Percentiles rank a stretch among this genome's conserved stretches.
These are phyloP conservation scores for Cairina moschata DNA, from an alignment of 2,113 vertebrate species.

Conservation along the genomic window DNA sequence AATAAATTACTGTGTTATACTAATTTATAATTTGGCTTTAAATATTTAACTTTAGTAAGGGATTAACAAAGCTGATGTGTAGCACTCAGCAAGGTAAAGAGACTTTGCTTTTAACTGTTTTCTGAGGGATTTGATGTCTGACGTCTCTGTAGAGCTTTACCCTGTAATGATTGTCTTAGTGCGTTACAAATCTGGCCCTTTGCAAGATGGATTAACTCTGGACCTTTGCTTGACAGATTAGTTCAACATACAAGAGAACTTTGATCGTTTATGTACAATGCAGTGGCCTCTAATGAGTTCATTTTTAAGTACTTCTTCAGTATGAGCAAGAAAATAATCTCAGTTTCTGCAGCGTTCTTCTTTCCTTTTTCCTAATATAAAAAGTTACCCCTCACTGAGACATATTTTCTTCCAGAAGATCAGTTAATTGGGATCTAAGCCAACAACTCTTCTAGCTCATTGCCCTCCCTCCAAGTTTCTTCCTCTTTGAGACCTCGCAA, in stretches of 20 bases:
- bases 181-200: background rate
- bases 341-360: background rate
- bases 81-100: background rate
- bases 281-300: background rate
- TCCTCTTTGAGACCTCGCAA: background rate
- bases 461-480: background rate
- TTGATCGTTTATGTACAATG: background rate
- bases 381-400: background rate
- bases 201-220: conserved; percentile 8
- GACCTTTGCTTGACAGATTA: background rate
- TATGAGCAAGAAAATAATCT: background rate
- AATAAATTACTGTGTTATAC: background rate
- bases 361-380: fast-evolving
- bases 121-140: background rate
- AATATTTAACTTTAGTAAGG: background rate
- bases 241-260: background rate
- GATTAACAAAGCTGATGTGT: background rate
- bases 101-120: background rate
- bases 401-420: background rate
- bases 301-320: background rate
- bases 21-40: conserved; percentile 4
- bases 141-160: background rate
- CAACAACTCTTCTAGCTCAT: background rate
- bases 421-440: background rate
- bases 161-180: background rate